Evolutionary conservation across 2,797 vertebrate genomes (phyloP).

Genomic region (Alcedo atthis): DNA sequence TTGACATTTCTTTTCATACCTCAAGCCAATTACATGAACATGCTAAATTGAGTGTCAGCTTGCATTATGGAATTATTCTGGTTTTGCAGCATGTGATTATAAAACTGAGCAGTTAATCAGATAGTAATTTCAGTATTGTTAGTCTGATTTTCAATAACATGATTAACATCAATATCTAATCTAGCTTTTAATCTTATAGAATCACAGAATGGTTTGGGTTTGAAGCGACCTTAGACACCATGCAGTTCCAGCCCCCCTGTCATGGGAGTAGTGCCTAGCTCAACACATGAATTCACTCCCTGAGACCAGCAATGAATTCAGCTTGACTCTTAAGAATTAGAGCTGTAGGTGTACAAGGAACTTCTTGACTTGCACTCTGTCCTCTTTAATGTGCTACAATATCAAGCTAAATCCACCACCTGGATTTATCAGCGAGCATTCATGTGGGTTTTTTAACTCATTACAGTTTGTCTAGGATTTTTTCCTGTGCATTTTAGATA

Average conservation of each 20-base stretch:
- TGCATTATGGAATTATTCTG: not conserved
- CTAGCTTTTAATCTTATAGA: not conserved
- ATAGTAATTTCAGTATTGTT: conserved; percentile 5
- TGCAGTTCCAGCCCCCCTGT: not conserved
- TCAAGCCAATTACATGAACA: not conserved
- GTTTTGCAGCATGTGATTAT: not conserved
- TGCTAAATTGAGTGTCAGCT: not conserved
- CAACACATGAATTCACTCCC: not conserved
- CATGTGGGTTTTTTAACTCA: not conserved
- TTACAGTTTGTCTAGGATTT: not conserved
- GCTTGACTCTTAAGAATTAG: not conserved
- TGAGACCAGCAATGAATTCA: not conserved
- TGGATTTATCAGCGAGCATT: not conserved
- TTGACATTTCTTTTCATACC: not conserved
- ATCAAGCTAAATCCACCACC: not conserved
- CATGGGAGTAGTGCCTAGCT: not conserved
- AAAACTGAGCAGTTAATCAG: conserved; percentile 17
- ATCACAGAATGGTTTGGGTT: not conserved
- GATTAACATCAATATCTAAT: conserved; percentile 18
- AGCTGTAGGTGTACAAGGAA: not conserved
- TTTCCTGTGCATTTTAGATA: not conserved
- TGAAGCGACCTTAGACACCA: not conserved
- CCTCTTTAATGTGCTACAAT: not conserved
- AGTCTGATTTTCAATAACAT: conserved; percentile 13
- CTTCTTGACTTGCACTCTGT: not conserved